These are phyloP conservation scores for Hyperopisus bebe DNA, from an alignment of 2,113 vertebrate genomes.

Conservation along the genomic window DNA sequence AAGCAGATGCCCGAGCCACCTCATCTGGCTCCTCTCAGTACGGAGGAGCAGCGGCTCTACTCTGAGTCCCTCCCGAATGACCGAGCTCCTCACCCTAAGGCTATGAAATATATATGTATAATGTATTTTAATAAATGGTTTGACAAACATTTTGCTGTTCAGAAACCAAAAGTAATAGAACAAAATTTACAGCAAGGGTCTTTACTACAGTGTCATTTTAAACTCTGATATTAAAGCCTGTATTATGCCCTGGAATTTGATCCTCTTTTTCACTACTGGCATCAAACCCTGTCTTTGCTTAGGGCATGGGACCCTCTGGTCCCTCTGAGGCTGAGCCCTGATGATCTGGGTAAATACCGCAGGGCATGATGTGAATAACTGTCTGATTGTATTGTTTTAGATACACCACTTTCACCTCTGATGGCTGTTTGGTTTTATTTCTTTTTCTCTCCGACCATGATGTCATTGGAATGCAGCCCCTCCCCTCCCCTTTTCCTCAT, in stretches of 20 bases:
- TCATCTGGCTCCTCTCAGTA: too few species aligned
- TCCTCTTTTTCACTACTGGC: not conserved
- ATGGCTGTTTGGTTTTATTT: constrained; percentile 2
- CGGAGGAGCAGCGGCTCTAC: too few species aligned
- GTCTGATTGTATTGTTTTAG: not conserved
- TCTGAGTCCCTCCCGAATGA: too few species aligned
- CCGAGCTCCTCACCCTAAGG: too few species aligned
- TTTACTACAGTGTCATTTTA: not conserved
- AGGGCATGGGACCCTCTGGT: not conserved
- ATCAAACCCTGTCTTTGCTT: not conserved
- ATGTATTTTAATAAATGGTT: not conserved
- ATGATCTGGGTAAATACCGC: not conserved
- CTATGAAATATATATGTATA: not conserved
- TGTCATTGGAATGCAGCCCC: constrained; percentile 38
- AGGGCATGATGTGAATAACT: not conserved
- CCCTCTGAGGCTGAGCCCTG: not conserved
- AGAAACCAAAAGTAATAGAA: not conserved
- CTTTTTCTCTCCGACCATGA: constrained; percentile 29
- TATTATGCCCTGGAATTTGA: not conserved
- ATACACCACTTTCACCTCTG: not conserved
- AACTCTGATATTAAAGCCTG: not conserved
- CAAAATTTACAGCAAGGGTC: not conserved
- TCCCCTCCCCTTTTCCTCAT: constrained; percentile 19
- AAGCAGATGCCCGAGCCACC: too few species aligned
- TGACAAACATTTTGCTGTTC: not conserved